Conservation (phyloP, 2,888 invertebrate species). For the Polietes domitor region DNA sequence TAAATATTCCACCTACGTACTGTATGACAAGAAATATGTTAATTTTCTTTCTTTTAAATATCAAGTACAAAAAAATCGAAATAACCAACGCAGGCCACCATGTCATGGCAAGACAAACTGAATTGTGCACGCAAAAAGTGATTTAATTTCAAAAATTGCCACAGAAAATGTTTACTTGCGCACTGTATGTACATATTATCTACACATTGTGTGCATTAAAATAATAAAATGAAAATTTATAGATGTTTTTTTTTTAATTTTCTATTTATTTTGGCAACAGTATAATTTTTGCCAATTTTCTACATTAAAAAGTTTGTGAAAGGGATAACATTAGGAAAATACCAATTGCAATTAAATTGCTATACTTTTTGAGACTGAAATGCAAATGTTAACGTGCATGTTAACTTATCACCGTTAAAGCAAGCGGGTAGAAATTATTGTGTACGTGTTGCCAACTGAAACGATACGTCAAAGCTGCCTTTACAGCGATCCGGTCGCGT, state of each 20-base stretch:
- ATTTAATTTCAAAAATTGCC: neutral
- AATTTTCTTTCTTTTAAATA: neutral
- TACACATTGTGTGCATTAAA: neutral
- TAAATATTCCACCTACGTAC: neutral
- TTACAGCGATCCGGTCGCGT: too few species aligned
- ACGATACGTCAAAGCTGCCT: too few species aligned
- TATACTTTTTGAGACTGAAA: too few species aligned
- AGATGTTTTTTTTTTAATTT: neutral
- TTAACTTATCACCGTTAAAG: too few species aligned
- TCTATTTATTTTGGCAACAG: too few species aligned
- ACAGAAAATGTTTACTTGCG: neutral
- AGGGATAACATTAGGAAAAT: too few species aligned
- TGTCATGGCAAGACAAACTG: constrained; percentile 1
- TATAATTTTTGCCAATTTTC: too few species aligned
- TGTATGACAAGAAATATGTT: neutral
- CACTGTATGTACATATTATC: neutral
- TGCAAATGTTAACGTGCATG: too few species aligned
- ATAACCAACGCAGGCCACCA: neutral
- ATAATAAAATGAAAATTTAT: neutral
- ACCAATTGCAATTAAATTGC: too few species aligned
- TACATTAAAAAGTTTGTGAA: too few species aligned
- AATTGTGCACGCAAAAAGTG: neutral
- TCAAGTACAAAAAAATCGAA: neutral
- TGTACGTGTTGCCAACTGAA: too few species aligned
- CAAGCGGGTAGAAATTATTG: too few species aligned